Evolutionary conservation across 2,113 vertebrate species (phyloP), one percentile per base, ranked within the genome.

Genomic region (Corythornis vintsioides): DNA sequence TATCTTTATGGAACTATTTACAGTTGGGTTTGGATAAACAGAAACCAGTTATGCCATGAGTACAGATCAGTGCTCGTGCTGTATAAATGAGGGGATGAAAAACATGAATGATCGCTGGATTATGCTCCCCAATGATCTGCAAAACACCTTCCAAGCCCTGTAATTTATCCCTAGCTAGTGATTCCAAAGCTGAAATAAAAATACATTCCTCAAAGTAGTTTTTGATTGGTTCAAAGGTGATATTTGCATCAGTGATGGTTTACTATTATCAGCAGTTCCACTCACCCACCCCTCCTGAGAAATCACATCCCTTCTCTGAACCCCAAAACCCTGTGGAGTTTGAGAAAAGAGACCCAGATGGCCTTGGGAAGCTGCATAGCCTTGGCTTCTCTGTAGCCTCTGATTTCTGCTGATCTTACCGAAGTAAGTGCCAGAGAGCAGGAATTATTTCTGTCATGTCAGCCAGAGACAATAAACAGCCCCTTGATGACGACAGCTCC

Each of bases 1-100:
- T 89, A 91, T 91, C 71, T 95, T 88, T 83, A 76, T 91, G 75
- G 50, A 91, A 88, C 91, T 93, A 91, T 87, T 94, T 92, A 83
- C 65, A 50, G 82, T 83, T 88, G 52, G 52, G 10, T 63, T 89
- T 83, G 67, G 75, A 89, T 88, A 92, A 91, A 89, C 67, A 92
- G 85, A 91, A 73, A 87, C 63, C 38, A 66, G 64, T 40, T 85
- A 63, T 2, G 9, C 59, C 12, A 3, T 22, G 71, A 83, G 81
- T 79, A 69, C 59, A 89, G 80, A 94, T 86, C 84, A 78, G 66
- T 50, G 31, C 31, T 76, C 25, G 28, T 70, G 71, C 71, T 59
- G 42, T 88, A 72, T 83, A 85, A 79, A 89, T 14, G 9, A 64
- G 70, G 53, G 77, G n/a, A 69, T 87, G 64, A 50, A 77, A 89